Evolutionary conservation across 2,888 invertebrate genomes (phyloP).

Genomic region (Parasteatoda lunata): DNA sequence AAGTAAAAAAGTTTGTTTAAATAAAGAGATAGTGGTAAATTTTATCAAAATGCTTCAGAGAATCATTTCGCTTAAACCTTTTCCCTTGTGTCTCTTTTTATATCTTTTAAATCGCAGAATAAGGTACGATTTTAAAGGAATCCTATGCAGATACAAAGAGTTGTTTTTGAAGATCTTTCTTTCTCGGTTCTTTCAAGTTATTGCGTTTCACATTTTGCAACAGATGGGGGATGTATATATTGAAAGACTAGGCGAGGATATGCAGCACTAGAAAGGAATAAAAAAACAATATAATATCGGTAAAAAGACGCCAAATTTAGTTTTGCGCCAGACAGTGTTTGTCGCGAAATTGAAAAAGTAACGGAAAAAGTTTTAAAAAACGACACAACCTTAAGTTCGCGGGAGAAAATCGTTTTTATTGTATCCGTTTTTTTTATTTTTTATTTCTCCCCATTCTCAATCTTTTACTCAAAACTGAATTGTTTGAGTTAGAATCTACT

Average conservation of each 20-base stretch:
- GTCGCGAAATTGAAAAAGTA: slow-evolving; percentile 57
- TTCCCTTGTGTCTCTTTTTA: neutral
- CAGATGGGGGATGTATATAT: slow-evolving; percentile 63
- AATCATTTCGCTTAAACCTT: neutral
- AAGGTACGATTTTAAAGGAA: neutral
- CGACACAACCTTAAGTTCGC: slow-evolving; percentile 28
- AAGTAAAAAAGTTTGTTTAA: too few species aligned
- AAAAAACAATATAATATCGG: slow-evolving; percentile 42
- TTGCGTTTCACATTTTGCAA: slow-evolving; percentile 54
- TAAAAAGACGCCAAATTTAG: slow-evolving; percentile 48
- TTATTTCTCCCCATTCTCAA: slow-evolving; percentile 1
- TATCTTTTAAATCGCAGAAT: neutral
- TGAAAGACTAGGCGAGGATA: slow-evolving; percentile 40
- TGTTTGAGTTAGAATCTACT: slow-evolving; percentile 34
- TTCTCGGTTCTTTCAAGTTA: slow-evolving; percentile 35
- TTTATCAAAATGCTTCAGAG: too few species aligned
- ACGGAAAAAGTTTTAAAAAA: slow-evolving; percentile 8
- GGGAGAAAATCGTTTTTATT: slow-evolving; percentile 54
- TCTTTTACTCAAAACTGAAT: slow-evolving; percentile 7
- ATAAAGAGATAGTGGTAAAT: too few species aligned
- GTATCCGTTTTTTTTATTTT: slow-evolving; percentile 25
- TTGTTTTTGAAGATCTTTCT: slow-evolving; percentile 25
- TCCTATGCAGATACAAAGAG: slow-evolving; percentile 42
- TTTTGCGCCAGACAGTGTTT: slow-evolving; percentile 49
- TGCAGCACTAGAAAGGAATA: slow-evolving; percentile 8